Evolutionary conservation across 2,888 invertebrate genomes (phyloP), one percentile per base, ranked within the genome.

Genomic region (Arrhopalites spinosus): DNA sequence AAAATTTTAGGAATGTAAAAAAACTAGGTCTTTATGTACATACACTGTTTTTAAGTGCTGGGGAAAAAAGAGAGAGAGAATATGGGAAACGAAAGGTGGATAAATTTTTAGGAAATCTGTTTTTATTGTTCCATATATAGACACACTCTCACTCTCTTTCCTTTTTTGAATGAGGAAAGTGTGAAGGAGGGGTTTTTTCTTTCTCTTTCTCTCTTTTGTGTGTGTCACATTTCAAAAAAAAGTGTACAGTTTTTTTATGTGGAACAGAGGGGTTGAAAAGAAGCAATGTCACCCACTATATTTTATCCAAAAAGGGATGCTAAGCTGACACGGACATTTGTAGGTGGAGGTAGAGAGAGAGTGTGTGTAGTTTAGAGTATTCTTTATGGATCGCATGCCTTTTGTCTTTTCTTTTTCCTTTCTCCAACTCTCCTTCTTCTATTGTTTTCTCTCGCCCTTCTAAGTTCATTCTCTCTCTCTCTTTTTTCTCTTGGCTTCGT

Each of bases 261-360:
- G 27, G 25, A 27, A 59, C 5, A 36, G 36, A 36, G 59, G 20
- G 59, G 59, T 13, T 27, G 59, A 36, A 59, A 25, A 25, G 59
- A 27, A 25, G 59, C 23, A 25, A 59, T 59, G 59, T 59, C 59
- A 59, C 2, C 20, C 23, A 2, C 13, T 59, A 59, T 59, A 59
- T 59, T 59, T 59, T 27, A 59, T 59, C 25, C 45, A n/a, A 13
- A 20, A 1, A 2, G 25, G 11, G 25, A 13, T 59, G 23, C 59
- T 15, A 23, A 59, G 13, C 59, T 59, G 59, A 59, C 59, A 59
- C 27, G 59, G 59, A 59, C 59, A 59, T 59, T 59, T 27, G 27
- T 27, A 36, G 3, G 11, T 20, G 53, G 53, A 53, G 53, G 5
- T 3, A 20, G 53, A 23, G 53, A n/a, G 27, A 59, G 25, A 36